phyloP scores from a whole-genome alignment of 2,888 invertebrate species.

The Scaptodrosophila latifasciaeformis region DNA sequence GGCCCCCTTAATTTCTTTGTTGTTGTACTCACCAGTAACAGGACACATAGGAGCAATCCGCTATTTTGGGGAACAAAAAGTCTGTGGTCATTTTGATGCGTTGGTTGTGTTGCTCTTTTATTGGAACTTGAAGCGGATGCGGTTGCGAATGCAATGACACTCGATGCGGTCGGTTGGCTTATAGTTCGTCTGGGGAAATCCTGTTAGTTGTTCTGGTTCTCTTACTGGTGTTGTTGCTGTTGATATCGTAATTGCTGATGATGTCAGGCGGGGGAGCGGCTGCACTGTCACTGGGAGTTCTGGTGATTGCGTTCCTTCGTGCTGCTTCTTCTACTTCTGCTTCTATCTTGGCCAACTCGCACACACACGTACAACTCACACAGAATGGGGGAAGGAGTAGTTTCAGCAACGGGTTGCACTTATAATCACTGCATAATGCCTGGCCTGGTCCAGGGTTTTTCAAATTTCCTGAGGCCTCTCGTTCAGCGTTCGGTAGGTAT shows the following conservation, averaged over 20 bases:
- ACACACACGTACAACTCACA: slow-evolving; percentile 8
- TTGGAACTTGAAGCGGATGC: too few relatives aligned
- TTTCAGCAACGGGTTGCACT: background rate
- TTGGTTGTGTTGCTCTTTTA: slow-evolving; percentile 20
- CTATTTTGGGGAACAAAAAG: slow-evolving; percentile 82
- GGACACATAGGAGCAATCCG: slow-evolving; percentile 89
- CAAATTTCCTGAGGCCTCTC: background rate
- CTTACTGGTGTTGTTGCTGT: too few relatives aligned
- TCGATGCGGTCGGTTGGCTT: background rate
- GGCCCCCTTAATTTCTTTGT: slow-evolving; percentile 9
- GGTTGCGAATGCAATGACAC: too few relatives aligned
- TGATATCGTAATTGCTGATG: too few relatives aligned
- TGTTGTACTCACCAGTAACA: slow-evolving; percentile 85
- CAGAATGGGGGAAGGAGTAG: slow-evolving; percentile 10
- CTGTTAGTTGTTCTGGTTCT: background rate
- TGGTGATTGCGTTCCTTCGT: background rate
- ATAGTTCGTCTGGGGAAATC: background rate
- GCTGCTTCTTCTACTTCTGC: too few relatives aligned
- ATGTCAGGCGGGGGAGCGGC: slow-evolving; percentile 9
- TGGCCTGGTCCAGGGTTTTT: background rate
- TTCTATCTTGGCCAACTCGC: too few relatives aligned
- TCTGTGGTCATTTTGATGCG: slow-evolving; percentile 71
- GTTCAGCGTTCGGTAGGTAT: slow-evolving; percentile 3
- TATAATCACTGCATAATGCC: slow-evolving; percentile 32
- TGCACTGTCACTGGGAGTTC: slow-evolving; percentile 15